Percentiles rank a stretch among this genome's conserved stretches.
Conservation (phyloP, 2,888 invertebrate species). For the Hemistola chrysoprasaria region DNA sequence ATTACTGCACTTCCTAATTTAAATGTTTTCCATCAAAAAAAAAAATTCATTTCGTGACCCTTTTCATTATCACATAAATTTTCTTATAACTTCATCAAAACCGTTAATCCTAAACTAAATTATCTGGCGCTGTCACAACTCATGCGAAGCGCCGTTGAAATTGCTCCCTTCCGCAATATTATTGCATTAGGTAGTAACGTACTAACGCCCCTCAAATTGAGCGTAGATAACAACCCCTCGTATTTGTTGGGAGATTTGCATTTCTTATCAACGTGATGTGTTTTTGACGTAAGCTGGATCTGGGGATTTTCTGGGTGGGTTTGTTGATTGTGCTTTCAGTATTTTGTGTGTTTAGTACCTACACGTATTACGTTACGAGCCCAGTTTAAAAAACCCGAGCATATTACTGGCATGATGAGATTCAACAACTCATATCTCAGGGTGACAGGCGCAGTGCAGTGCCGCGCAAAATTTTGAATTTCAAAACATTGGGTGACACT, state of each 20-base stretch:
- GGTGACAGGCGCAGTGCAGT: no score
- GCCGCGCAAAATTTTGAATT: no score
- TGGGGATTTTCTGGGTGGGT: constrained; percentile 12
- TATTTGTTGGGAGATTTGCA: constrained; percentile 52
- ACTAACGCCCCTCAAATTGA: constrained; percentile 48
- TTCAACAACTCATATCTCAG: no score
- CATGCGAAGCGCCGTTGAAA: constrained; percentile 40
- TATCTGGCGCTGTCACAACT: constrained; percentile 33
- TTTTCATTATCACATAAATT: background rate
- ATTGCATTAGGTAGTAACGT: constrained; percentile 40
- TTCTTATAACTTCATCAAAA: constrained; percentile 2
- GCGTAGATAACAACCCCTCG: constrained; percentile 47
- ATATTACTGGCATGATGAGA: no score
- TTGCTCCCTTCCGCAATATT: constrained; percentile 52
- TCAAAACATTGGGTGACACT: no score
- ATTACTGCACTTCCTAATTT: no score
- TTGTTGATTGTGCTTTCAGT: background rate
- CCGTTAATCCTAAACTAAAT: constrained; percentile 24
- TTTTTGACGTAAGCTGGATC: constrained; percentile 37
- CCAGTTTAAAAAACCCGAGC: no score
- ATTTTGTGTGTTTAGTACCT: no score
- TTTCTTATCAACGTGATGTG: constrained; percentile 47
- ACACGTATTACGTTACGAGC: no score
- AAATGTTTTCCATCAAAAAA: no score
- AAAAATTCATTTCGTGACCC: no score